Base-by-base conservation (phyloP, 2,797 vertebrate species). In the Ambastaia sidthimunki region DNA sequence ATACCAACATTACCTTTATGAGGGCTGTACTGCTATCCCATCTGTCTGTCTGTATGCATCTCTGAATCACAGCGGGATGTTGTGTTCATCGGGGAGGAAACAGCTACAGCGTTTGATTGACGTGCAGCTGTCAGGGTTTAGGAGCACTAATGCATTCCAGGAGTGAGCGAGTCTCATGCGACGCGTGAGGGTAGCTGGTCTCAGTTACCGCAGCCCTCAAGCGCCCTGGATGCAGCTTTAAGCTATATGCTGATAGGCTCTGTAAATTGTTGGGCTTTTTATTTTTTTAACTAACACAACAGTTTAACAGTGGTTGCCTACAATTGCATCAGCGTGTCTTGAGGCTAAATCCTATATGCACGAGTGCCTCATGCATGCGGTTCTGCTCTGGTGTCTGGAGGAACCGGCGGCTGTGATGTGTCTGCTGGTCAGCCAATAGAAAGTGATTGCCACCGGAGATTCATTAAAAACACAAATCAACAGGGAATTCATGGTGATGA, bases 241-340 rank as follows among this genome's bases (percentile, higher is more conserved):
- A 78, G 70, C 76, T 41, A 68, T 78, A 73, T 4, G 72, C 77
- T 83, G 71, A 80, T 67, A 50, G 82, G 72, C 77, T 80, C 72
- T 50, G 55, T 80, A 80, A 72, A 76, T 80, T 80, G 60, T 72
- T 71, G 67, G 65, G 71, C n/a, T 74, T 79, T 62, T 78, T 77
- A 28, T 41, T 41, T 41, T 41, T 70, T 60, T 34, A 11, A 66
- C 57, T 70, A n/a, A 41, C 66, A 74, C 62, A 74, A 65, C 71
- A 71, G 72, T 84, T 84, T 79, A 86, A 69, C 80, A 82, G 66
- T 84, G 76, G 74, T 86, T 84, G 76, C 85, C 74, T 55, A 81
- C 48, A 67, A 74, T 86, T 86, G 79, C 83, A 86, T 86, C 83
- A 86, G 78, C 34, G 54, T 84, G 52, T 79, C 83, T 76, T 60